Base-by-base conservation (phyloP, 2,113 vertebrate species). In the Fulica atra region DNA sequence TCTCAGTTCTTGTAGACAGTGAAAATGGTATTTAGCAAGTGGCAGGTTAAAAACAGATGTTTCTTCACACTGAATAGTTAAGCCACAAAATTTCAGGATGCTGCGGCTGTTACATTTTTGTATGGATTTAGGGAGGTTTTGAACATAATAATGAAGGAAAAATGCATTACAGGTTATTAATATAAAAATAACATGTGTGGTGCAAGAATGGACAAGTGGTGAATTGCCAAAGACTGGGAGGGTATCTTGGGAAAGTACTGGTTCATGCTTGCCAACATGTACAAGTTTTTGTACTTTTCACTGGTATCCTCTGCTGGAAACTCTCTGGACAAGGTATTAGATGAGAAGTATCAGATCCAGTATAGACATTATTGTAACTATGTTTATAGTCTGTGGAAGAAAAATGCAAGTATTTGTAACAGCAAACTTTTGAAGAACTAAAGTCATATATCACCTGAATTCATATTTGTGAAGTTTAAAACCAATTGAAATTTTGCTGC, bases 31-130 rank as follows among this genome's bases (percentile, higher is more conserved):
- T 89, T 35, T 88, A 82, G 29, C 73, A 84, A 93, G 78, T 60
- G 64, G 10, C 59, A 33, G 21, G 72, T 93, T 94, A 77, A 89
- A 92, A 95, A 28, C n/a, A 79, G 71, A 25, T 82, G 59, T 92
- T 95, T 86, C 54, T 92, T 93, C 76, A 72, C 88, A 90, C 31
- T 57, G 70, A 89, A 71, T 96, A 91, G 74, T 93, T 80, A 88
- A 92, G 54, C 71, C 88, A 79, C 6, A 25, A 92, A 83, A 73
- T 83, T 92, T 68, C 7, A 35, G 61, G 18, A 73, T 60, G 33
- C 68, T 61, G 11, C 61, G 40, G 28, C 70, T 90, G 36, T 86
- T 93, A 86, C 88, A 80, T 54, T 76, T 77, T 88, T 76, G 42
- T 36, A 33, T 50, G 40, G 54, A 20, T 76, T 64, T 19, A 38